These are phyloP conservation scores for Argya squamiceps DNA, from an alignment of 2,797 vertebrate species.

Conservation along the genomic window DNA sequence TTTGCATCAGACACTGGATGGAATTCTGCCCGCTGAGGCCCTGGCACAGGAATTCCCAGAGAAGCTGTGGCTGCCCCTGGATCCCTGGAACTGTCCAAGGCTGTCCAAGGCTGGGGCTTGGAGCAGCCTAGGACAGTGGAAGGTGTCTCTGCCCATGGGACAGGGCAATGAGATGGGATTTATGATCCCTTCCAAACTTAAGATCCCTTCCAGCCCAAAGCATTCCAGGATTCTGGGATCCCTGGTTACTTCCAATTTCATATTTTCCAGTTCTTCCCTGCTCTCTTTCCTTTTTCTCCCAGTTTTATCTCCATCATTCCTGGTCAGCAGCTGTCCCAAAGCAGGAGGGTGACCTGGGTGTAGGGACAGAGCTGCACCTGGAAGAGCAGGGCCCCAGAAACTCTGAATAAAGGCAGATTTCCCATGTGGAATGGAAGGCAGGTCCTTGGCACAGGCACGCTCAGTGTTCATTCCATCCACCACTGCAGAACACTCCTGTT, in stretches of 20 bases:
- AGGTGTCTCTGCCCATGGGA: background rate
- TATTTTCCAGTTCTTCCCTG: background rate
- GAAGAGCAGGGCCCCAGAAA: background rate
- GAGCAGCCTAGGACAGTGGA: background rate
- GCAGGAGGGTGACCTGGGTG: background rate
- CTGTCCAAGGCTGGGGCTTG: background rate
- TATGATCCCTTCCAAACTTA: background rate
- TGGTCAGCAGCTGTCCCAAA: background rate
- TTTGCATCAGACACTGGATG: background rate
- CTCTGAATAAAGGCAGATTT: background rate
- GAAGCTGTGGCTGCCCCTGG: background rate
- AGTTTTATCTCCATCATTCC: background rate
- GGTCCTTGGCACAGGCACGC: background rate
- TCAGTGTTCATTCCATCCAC: fast-evolving
- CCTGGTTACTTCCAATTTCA: background rate
- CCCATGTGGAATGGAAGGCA: background rate
- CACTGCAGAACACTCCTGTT: background rate
- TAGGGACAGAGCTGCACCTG: fast-evolving
- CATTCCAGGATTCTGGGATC: background rate
- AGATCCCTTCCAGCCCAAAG: background rate
- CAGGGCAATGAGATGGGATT: background rate
- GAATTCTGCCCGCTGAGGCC: background rate
- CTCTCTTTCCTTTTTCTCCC: background rate
- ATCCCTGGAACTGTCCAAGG: background rate
- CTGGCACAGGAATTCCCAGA: background rate